Base-by-base conservation (phyloP, 2,888 invertebrate species). In the Ectemnius cavifrons region DNA sequence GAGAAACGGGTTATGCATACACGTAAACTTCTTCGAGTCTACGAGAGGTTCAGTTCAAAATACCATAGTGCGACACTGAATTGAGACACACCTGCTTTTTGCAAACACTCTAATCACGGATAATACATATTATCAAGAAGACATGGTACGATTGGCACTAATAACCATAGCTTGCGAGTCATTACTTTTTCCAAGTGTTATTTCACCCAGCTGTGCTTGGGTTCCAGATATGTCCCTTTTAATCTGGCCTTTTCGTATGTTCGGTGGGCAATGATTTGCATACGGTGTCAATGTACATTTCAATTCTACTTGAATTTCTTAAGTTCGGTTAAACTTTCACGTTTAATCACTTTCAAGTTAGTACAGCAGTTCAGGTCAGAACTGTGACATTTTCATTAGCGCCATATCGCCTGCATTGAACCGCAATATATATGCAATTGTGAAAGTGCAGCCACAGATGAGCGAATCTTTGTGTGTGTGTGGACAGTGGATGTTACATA, bases 81-180 rank as follows among this genome's bases (percentile, higher is more conserved):
- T 59, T 70, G 69, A 65, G 72, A 75, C 63, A 71, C 78, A 75
- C 78, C 72, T 70, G 75, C 75, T 69, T 68, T 67, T 45, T 64
- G 71, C 66, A 67, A 64, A 73, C 70, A 75, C 73, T 73, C 70
- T 75, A 68, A 61, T 68, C 68, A 71, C 72, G 72, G 83, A 82
- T 82, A 79, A 79, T 76, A 78, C 69, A 73, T 78, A 79, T 76
- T 73, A 57, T 79, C 65, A 67, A 71, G 75, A 63, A 72, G 79
- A 80, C 74, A 79, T 69, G 74, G 73, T 72, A 77, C 70, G 64
- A 77, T 78, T 68, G 57, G 63, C 73, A 49, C 73, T 75, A 73
- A 37, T 37, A 37, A 11, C 37, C 37, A 11, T 37, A 37, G 37
- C 11, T 37, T 23, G 23, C 23, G 23, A 37, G 37, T 37, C 37